phyloP scores from a whole-genome alignment of 2,113 vertebrate genomes.

The Microtus ochrogaster region DNA sequence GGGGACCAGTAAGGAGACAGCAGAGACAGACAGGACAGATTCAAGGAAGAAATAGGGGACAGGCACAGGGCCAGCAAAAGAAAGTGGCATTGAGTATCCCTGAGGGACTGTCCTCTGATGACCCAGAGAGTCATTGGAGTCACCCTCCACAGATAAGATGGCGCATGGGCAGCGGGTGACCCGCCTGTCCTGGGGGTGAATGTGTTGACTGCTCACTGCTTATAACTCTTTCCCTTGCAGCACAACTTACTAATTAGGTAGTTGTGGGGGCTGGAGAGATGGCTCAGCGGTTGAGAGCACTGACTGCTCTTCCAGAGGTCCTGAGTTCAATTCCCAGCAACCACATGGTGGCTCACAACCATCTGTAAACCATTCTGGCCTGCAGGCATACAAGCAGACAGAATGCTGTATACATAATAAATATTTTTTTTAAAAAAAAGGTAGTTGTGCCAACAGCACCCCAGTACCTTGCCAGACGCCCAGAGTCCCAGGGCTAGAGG shows the following conservation, averaged over 20 bases:
- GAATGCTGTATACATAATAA: no score
- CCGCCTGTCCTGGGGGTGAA: accelerated
- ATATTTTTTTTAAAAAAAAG: no score
- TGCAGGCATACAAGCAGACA: no score
- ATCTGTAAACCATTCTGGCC: no score
- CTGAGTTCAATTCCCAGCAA: no score
- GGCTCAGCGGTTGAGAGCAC: no score
- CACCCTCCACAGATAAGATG: accelerated
- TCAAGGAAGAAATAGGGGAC: neutral
- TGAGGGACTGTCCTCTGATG: neutral
- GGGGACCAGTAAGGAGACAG: neutral
- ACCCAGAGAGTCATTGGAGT: neutral
- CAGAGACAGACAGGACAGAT: neutral
- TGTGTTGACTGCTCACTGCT: accelerated
- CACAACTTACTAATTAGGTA: neutral
- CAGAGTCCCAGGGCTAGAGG: accelerated
- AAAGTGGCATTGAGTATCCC: neutral
- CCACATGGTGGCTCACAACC: no score
- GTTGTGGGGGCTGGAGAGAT: no score
- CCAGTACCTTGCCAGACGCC: accelerated
- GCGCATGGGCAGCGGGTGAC: accelerated
- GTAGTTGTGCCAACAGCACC: accelerated
- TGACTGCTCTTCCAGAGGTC: no score
- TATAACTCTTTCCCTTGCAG: neutral
- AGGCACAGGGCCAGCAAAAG: neutral